phyloP scores from a whole-genome alignment of 2,888 invertebrate species.

The Lottia gigantea region DNA sequence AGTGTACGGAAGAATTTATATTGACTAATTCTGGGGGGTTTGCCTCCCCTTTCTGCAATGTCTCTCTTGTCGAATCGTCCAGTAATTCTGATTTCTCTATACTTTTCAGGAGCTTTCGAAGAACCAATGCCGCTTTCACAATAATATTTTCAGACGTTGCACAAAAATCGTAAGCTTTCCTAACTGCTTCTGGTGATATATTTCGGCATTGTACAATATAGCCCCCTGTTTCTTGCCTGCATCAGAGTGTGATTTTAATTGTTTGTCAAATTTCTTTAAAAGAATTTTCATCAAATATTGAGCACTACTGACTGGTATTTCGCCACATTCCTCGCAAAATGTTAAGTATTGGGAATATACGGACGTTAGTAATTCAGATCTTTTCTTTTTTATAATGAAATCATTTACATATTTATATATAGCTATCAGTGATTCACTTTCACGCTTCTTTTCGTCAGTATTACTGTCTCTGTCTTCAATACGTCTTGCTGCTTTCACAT shows the following conservation, averaged over 20 bases:
- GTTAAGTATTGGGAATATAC: constrained; percentile 15
- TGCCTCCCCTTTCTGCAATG: constrained; percentile 14
- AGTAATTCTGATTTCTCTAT: constrained; percentile 9
- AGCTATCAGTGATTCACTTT: background rate
- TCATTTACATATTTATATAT: constrained; percentile 14
- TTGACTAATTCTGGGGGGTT: constrained; percentile 15
- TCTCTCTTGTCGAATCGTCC: background rate
- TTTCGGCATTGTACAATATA: constrained; percentile 9
- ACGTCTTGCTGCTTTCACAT: constrained; percentile 5
- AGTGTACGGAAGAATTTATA: constrained; percentile 14
- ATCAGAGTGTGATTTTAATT: constrained; percentile 1
- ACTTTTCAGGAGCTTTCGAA: constrained; percentile 8
- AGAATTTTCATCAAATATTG: constrained; percentile 1
- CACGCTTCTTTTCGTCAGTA: too few relatives aligned
- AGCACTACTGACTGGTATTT: background rate
- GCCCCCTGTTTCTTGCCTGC: constrained; percentile 17
- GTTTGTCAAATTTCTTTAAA: constrained; percentile 3
- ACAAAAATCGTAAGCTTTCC: constrained; percentile 18
- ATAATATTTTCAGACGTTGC: constrained; percentile 10
- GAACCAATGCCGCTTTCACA: constrained; percentile 14
- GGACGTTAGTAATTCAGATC: constrained; percentile 18
- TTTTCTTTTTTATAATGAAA: constrained; percentile 12
- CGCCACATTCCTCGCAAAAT: constrained; percentile 8
- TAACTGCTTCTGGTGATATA: constrained; percentile 14
- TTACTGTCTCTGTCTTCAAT: too few relatives aligned